Evolutionary conservation across 2,113 vertebrate genomes (phyloP), one percentile per base, ranked within the genome.

Genomic region (Lucifuga dentata): DNA sequence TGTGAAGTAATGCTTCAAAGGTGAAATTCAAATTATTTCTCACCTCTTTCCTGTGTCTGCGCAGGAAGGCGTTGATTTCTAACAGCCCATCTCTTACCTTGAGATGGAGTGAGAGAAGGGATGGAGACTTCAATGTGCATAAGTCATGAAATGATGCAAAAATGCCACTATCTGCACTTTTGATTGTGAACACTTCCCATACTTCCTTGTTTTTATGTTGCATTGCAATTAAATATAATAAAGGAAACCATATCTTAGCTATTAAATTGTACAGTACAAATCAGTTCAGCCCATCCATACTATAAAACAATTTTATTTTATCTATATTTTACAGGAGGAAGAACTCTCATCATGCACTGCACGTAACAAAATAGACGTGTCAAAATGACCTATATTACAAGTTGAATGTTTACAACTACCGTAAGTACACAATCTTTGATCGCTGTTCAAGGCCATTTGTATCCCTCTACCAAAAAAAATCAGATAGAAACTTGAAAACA

Each of bases 11-110:
- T 24, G n/a, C 0, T 35, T 26, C 11, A 35, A 8, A 20, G 35
- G 17, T 23, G 0, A 5, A 0, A 3, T 40, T 12, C 12, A 32
- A 32, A 16, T 5, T 3, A 29, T 3, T 36, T 64, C 74, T 83
- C 51, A 86, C 89, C 80, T 91, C 90, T 78, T 90, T 90, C 17
- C 85, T 89, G 75, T 99, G 96, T 55, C 90, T 83, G 7, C 81
- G 83, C 15, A 99, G 92, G 77, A 98, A 99, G 0, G 62, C 76
- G 68, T 96, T 93, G 0, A 99, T 98, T 80, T 98, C 96, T 60
- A 81, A 83, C 71, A 99, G 88, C 1, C 98, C 96, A 9, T 98
- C 96, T 43, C 90, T 90, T 52, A 99, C 89, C 90, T 91, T 52
- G 60, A 24, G 73, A 11, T 15, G 50, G 19, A 38, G 12, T 9